Conservation (phyloP, 2,797 vertebrate genomes). For the Neosilurus mollespiculum region DNA sequence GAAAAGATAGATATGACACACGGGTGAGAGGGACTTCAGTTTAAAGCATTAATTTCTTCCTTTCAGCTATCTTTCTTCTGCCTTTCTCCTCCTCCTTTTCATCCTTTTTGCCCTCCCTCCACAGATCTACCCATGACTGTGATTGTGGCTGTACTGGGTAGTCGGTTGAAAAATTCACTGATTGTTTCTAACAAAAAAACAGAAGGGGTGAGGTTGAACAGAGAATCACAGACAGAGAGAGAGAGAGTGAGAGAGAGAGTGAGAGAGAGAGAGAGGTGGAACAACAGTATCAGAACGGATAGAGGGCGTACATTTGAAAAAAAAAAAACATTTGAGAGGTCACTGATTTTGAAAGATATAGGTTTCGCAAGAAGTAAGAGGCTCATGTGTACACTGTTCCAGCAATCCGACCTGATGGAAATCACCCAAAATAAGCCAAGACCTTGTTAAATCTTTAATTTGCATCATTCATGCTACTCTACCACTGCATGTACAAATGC, state of each 20-base stretch:
- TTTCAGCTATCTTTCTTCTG: constrained; percentile 54
- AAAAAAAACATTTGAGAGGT: constrained; percentile 57
- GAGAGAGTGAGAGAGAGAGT: constrained; percentile 32
- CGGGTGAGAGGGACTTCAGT: constrained; percentile 58
- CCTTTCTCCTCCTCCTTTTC: constrained; percentile 24
- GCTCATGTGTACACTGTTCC: constrained; percentile 41
- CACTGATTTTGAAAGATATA: constrained; percentile 51
- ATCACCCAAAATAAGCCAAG: constrained; percentile 10
- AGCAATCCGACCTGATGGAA: constrained; percentile 40
- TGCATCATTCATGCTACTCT: constrained; percentile 69
- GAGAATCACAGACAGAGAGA: constrained; percentile 52
- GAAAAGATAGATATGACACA: constrained; percentile 63
- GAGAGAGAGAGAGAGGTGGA: constrained; percentile 1
- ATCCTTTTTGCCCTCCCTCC: constrained; percentile 6
- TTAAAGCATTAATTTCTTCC: constrained; percentile 58
- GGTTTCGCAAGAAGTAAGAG: constrained; percentile 29
- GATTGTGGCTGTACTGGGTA: constrained; percentile 73
- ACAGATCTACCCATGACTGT: constrained; percentile 60
- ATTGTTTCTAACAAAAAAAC: constrained; percentile 75
- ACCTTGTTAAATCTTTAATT: constrained; percentile 49
- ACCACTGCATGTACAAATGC: constrained; percentile 57
- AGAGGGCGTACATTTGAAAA: constrained; percentile 15
- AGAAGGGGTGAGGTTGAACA: constrained; percentile 49
- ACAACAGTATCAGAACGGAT: constrained; percentile 29
- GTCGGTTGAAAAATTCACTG: constrained; percentile 74